Evolutionary conservation across 2,797 vertebrate species (phyloP), one percentile per base, ranked within the genome.

Genomic region (Manis crassicaudata): DNA sequence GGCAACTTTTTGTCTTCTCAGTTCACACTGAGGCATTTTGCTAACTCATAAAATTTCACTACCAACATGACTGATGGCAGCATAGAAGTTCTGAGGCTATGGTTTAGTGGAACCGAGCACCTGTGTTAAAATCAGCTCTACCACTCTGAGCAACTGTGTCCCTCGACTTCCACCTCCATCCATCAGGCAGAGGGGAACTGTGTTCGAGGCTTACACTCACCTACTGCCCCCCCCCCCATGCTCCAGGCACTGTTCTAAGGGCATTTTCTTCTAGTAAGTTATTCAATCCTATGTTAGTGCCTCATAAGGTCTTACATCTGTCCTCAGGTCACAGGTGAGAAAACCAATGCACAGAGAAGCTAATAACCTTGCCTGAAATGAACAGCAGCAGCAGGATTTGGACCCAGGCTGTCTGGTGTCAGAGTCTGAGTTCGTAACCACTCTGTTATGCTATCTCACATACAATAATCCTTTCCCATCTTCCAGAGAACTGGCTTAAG

Each of bases 31-130:
- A 46, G 46, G 18, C 18, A 32, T 60, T 96, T 85, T 82, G n/a
- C 81, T 88, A 58, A 87, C 35, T 83, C 83, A 37, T 52, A 75
- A 93, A 86, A 70, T 14, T 80, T 94, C 46, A 83, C 58, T 32
- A 72, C 32, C 43, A 50, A 76, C 40, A 87, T 27, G 50, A 63
- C 0, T 21, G 18, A 46, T 50, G 7, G 32, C 37, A 79, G 67
- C 27, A 43, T 17, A 40, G 40, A 75, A 46, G 43, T 50, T 89
- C 52, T 14, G 50, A 77, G 84, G 65, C 21, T 35, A 21, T 10
- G 2, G 3, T n/a, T 67, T 72, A 67, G 40, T 32, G 50, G 43
- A 90, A 40, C 11, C 58, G n/a, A 68, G 58, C 35, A 17, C 18
- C n/a, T 46, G 37, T 63, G 46, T 35, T 70, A 60, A 63, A 90